phyloP scores from a whole-genome alignment of 2,113 vertebrate genomes.

The Butastur rufipennis region DNA sequence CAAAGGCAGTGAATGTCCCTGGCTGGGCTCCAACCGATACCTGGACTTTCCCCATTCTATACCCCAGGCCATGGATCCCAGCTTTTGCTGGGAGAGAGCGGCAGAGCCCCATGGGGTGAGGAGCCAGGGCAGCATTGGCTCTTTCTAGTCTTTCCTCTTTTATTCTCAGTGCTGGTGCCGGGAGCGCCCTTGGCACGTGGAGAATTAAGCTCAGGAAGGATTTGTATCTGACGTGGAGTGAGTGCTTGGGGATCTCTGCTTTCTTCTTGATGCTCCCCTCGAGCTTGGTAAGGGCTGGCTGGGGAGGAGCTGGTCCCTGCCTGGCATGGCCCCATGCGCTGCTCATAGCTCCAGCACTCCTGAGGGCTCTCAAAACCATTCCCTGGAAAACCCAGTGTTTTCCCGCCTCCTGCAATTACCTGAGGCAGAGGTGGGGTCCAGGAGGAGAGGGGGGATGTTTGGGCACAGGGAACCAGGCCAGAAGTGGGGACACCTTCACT shows the following conservation, averaged over 20 bases:
- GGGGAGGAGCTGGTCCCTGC: neutral
- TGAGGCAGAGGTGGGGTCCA: neutral
- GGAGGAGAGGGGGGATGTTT: neutral
- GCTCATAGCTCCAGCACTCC: neutral
- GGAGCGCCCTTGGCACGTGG: fast-evolving
- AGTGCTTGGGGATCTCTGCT: neutral
- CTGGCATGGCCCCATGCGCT: fast-evolving
- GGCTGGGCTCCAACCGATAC: neutral
- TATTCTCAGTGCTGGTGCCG: neutral
- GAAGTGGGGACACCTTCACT: neutral
- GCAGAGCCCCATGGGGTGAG: neutral
- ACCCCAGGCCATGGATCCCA: neutral
- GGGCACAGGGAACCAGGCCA: neutral
- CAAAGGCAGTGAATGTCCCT: conserved; percentile 2
- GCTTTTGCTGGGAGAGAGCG: neutral
- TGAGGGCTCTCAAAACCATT: neutral
- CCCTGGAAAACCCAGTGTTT: neutral
- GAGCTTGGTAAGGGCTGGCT: neutral
- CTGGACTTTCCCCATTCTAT: neutral
- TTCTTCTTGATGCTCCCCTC: neutral
- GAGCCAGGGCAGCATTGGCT: neutral
- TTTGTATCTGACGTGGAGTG: neutral
- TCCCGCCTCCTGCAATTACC: neutral
- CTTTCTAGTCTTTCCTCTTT: neutral
- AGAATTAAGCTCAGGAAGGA: neutral